phyloP scores from a whole-genome alignment of 92 coral and sea anemone species.

The Actinostola sp. region DNA sequence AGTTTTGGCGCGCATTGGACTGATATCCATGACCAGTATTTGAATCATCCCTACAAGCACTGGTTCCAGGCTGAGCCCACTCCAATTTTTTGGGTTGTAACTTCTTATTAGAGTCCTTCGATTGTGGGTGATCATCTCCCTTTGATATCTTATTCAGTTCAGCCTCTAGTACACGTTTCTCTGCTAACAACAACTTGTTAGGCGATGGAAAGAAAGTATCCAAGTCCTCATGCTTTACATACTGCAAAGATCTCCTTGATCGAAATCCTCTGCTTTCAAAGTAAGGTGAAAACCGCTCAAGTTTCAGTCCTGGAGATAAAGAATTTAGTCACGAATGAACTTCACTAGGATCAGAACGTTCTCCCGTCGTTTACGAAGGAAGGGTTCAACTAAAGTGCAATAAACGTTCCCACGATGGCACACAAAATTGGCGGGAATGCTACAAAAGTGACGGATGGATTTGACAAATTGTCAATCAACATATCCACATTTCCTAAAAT shows the following conservation, averaged over 20 bases:
- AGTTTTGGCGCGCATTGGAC: no score
- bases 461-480: constrained; percentile 37
- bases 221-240: constrained; percentile 38
- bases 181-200: constrained; percentile 31
- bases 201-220: constrained; percentile 40
- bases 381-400: no score
- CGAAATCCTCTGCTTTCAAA: constrained; percentile 38
- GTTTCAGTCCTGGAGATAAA: constrained; percentile 37
- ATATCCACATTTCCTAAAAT: constrained; percentile 45
- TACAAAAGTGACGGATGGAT: neutral
- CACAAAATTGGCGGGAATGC: neutral
- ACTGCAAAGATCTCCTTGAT: constrained; percentile 31
- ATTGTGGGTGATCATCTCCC: constrained; percentile 7
- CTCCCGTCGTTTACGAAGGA: neutral
- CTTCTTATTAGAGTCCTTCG: no score
- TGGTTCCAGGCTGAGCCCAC: no score
- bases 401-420: neutral
- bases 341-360: no score
- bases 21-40: no score
- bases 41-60: no score
- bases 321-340: constrained; percentile 40
- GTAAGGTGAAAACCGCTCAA: no score
- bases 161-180: constrained; percentile 35
- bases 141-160: constrained; percentile 23
- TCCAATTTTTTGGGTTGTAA: no score